Evolutionary conservation across 2,113 vertebrate genomes (phyloP), one percentile per base, ranked within the genome.

Genomic region (Peucedramus taeniatus): DNA sequence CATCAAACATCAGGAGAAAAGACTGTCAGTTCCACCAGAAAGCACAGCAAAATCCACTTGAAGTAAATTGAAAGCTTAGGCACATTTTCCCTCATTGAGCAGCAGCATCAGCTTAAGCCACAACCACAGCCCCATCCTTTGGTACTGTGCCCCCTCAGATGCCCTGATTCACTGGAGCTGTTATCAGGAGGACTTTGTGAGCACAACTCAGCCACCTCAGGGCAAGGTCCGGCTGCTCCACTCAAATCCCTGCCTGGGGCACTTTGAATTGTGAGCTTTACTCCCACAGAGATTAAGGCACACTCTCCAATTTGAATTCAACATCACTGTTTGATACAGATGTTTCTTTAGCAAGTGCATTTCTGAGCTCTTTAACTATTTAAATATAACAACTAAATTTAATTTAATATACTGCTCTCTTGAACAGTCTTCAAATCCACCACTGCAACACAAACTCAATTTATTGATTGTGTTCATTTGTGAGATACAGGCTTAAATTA

Each of bases 261-360:
- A 76, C 17, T 21, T 28, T 31, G 40, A 65, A 16, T 11, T 39
- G 15, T 1, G 3, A 61, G 28, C 5, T 69, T 80, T 10, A 33
- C 14, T 19, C 4, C 0, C 0, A 1, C 45, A 57, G 24, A 28
- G 20, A 17, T 2, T 21, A 35, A 64, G 27, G 18, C 18, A 70
- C 1, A 3, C 3, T 40, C 21, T 8, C 31, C 54, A 53, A 1
- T 15, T 53, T 28, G 40, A 69, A 45, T 10, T 47, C n/a, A 53
- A 21, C 26, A 45, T n/a, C 64, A 35, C 8, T 27, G 30, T 9
- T 14, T n/a, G 59, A 61, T 26, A 42, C 12, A 61, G 39, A 51
- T 21, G 21, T 28, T 92, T 56, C 18, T 31, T 42, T 39, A 31
- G 27, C 26, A 83, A 89, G 37, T 33, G 8, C 0, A 3, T 61